Base-by-base conservation (phyloP, 2,888 invertebrate species). In the Campaea margaritaria region DNA sequence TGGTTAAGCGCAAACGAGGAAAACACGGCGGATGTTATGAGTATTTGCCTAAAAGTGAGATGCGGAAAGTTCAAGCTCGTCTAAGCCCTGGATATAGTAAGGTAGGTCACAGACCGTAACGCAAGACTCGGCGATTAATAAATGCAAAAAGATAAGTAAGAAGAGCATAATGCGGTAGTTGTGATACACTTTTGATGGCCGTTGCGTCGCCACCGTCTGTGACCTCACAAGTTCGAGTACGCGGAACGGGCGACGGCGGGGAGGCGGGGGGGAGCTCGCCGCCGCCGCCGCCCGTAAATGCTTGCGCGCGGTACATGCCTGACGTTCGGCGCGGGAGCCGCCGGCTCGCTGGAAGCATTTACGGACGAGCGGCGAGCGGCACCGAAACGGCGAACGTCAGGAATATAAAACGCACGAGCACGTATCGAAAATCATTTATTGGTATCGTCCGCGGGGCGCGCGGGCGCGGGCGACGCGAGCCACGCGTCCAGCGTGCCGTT, bases 321-420 rank as follows among this genome's bases (percentile, higher is more conserved):
- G 94, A 95, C 95, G 95, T 95, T 94, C 94, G 94, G 93, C 93
- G 70, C 77, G 75, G 94, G 38, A 15, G 51, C 43, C 94, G 93
- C 93, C 93, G 93, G 92, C 56, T 61, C 56, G 56, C 56, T 61
- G 61, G 74, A 88, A 91, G 91, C 93, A 93, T 91, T 88, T 85
- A 89, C 89, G 91, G 89, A 75, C 88, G 87, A 81, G 78, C 75
- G 78, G 78, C 75, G 86, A 82, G 87, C 90, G 91, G 89, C 92
- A 90, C 92, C 93, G 88, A 87, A 87, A 86, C 91, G 87, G 82
- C 86, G 89, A 87, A 89, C 92, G 92, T 92, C 92, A 91, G 92
- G 86, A 87, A 92, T 89, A 90, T 89, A 91, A 88, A 92, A 91
- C 85, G 85, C 86, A 76, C 72, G 70, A 68, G 70, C 72, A 62